Evolutionary conservation across 2,113 vertebrate genomes (phyloP).

Genomic region (Sinocyclocheilus anshuiensis): DNA sequence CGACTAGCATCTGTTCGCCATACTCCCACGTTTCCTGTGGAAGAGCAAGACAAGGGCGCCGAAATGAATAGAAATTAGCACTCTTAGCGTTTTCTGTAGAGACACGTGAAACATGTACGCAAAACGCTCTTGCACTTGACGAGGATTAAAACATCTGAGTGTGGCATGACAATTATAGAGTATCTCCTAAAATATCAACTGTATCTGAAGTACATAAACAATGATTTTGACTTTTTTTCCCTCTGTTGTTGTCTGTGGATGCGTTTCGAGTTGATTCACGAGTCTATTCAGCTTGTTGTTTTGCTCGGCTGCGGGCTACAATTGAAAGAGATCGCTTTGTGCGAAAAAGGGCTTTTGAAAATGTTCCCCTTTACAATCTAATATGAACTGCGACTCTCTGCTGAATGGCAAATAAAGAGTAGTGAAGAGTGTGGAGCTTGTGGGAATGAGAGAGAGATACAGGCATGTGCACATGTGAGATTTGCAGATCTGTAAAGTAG

Average conservation of each 20-base stretch:
- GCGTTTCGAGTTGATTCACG: conserved; percentile 50
- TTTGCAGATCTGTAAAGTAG: background rate
- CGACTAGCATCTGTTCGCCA: conserved; percentile 74
- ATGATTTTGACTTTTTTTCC: conserved; percentile 6
- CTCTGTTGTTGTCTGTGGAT: conserved; percentile 50
- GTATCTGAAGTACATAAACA: conserved; percentile 26
- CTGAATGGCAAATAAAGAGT: background rate
- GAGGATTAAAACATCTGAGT: conserved; percentile 49
- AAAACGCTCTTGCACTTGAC: conserved; percentile 68
- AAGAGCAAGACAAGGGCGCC: conserved; percentile 61
- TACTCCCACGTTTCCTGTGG: conserved; percentile 62
- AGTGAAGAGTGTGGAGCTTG: background rate
- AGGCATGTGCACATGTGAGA: conserved; percentile 9
- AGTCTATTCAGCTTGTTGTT: conserved; percentile 68
- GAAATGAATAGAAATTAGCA: conserved; percentile 76
- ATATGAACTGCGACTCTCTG: conserved; percentile 59
- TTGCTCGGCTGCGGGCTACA: conserved; percentile 67
- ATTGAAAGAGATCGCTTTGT: conserved; percentile 71
- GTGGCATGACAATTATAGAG: background rate
- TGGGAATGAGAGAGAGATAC: background rate
- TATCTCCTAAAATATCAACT: conserved; percentile 56
- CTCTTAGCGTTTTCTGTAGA: conserved; percentile 64
- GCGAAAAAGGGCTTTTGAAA: conserved; percentile 68
- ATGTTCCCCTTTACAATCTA: conserved; percentile 59
- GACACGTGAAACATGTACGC: background rate